Base-by-base conservation (phyloP, 2,888 invertebrate genomes). In the Oeneis ivallda region DNA sequence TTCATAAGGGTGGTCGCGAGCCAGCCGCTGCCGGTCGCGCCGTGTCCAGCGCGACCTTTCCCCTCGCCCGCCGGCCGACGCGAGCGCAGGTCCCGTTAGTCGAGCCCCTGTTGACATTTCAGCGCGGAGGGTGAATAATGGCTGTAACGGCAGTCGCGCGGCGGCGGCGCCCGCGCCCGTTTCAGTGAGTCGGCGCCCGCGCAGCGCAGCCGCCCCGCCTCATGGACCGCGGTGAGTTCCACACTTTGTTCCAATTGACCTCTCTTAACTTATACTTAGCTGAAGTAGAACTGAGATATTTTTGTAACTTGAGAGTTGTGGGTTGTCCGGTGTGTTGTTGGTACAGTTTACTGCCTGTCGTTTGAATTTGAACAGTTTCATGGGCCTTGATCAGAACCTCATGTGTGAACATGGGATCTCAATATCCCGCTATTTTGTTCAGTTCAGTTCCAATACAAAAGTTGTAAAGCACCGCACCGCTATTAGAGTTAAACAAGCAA, bases 41-140 rank as follows among this genome's bases (percentile, higher is more conserved):
- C 15, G 17, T 19, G 8, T 19, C 7, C 4, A 1, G 17, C 4
- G 49, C 59, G 66, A 69, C 69, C 66, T 69, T 69, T 69, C n/a
- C 49, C 32, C 19, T 2, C n/a, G 56, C 39, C 34, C 17, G 1
- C 8, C 37, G 37, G 4, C 37, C 7, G 37, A 49, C 43, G 66
- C 62, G 60, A 66, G 65, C 66, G 67, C 66, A 70, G 66, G 65
- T 72, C 70, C 75, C 70, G 75, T 75, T 75, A 74, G 60, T 57
- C 63, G 54, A 41, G 50, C 69, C 69, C 71, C 74, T 76, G 74
- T 76, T 87, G 87, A 87, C 87, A 84, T 87, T 87, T 85, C 71
- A 75, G 76, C 66, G 79, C 61, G 63, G 57, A 66, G 71, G 71
- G 71, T 76, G 81, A 80, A 79, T 83, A 84, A 79, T 78, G 75